Evolutionary conservation across 1,140 invertebrate species (phyloP).

Genomic region (Heliconius hermathena): DNA sequence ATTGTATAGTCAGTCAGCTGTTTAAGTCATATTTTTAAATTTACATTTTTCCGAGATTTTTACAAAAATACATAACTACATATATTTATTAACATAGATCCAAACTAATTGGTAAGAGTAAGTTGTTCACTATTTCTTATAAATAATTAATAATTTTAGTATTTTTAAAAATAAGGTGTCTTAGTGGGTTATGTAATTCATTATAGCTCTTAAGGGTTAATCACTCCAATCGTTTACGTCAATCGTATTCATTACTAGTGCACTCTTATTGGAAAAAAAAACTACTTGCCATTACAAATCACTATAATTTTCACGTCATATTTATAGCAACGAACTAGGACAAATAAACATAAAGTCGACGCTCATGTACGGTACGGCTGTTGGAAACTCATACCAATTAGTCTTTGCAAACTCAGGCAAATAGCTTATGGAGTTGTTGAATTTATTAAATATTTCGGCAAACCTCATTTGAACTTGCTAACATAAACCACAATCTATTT

Average conservation of each 20-base stretch:
- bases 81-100: no score
- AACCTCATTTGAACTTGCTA: conserved; percentile 7
- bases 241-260: background rate
- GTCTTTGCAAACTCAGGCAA: conserved; percentile 20
- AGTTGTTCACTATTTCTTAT: no score
- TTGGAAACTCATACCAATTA: conserved; percentile 24
- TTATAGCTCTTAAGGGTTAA: no score
- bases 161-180: no score
- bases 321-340: conserved; percentile 11
- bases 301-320: background rate
- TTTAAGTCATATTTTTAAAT: no score
- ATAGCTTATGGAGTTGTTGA: conserved; percentile 15
- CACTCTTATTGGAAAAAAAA: background rate
- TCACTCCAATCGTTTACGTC: no score
- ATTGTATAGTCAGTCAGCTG: no score
- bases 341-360: conserved; percentile 20
- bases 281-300: background rate
- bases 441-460: conserved; percentile 20
- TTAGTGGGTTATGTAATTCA: no score
- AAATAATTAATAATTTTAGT: no score
- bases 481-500: conserved; percentile 6
- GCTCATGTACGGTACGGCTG: conserved; percentile 14
- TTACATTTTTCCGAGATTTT: no score
- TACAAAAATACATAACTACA: no score
- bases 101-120: no score